Base-by-base conservation (phyloP, 2,888 invertebrate species). In the Clusia tigrina region DNA sequence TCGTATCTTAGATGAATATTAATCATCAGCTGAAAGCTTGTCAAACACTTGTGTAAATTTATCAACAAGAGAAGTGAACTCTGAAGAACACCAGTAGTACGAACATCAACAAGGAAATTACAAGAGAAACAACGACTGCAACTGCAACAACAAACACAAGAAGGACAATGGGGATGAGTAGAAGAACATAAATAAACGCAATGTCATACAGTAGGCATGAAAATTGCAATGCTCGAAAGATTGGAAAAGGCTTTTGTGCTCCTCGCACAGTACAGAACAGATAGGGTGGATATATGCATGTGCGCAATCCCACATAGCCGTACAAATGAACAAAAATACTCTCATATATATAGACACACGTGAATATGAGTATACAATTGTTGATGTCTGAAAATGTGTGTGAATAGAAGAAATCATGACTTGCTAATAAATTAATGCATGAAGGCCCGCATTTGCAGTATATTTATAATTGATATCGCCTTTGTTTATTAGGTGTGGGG, bases 1-100 rank as follows among this genome's bases (percentile, higher is more conserved):
- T 22, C 42, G 42, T 42, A 62, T 69, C 91, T 71, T 74, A 74
- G 74, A 78, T 78, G 79, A 79, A 79, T 78, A 80, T 80, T 80
- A 80, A 80, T 80, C 80, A 80, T 77, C 75, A 75, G 78, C 78
- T 79, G 79, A 78, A 78, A 78, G 76, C 74, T 74, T 77, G 77
- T 77, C 78, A 78, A 74, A 74, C 72, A 74, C 69, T 77, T 73
- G 74, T 75, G 77, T 72, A 60, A 56, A 60, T 63, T 53, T 57
- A 60, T 54, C 54, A 60, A 60, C 59, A 60, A 60, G 38, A 26
- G 17, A n/a, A n/a, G n/a, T n/a, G n/a, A n/a, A n/a, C n/a, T n/a
- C 55, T 22, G 9, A 26, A 26, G 26, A 10, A 48, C 48, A 48
- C 18, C 18, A 48, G 22, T 22, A 18, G 22, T 15, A 38, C 2